Base-by-base conservation (phyloP, 1,140 invertebrate species). In the Drosophila nigromelanica region DNA sequence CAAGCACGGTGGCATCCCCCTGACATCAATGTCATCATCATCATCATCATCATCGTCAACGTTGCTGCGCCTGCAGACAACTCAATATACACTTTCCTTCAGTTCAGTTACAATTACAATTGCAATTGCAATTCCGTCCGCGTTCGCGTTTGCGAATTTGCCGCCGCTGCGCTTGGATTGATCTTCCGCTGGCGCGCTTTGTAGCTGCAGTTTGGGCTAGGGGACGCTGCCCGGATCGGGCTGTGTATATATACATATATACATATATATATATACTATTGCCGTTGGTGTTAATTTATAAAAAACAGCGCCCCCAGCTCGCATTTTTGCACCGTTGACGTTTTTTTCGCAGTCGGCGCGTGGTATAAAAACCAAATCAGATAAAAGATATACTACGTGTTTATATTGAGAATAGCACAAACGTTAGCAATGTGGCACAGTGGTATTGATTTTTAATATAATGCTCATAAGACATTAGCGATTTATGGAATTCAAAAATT, bases 351-450 rank as follows among this genome's bases (percentile, higher is more conserved):
- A 58, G 45, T 50, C 40, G 78, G 63, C 81, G 81, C 82, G 81
- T 86, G 82, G 78, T 86, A 55, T 61, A 75, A 63, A 54, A 73
- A 61, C 62, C 56, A 66, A 81, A 87, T 78, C 78, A 67, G 76
- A 87, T 86, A 76, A 87, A 86, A 78, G 75, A 81, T 86, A 82
- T 75, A 69, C 39, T 76, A 62, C 60, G 55, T 86, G 82, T 87
- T 86, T 86, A 86, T 86, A 87, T 86, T 78, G 55, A 78, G 56
- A 47, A 54, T 66, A 74, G 73, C 66, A 74, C 68, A 75, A 66
- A 24, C 50, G 69, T 52, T 30, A 37, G 37, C 40, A 43, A 52
- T 56, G 39, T 10, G 18, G 48, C 50, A 86, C 81, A 78, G 81
- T 86, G 82, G 82, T 18, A 7, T 5, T 27, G 1, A 27, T 27